Evolutionary conservation across 1,140 invertebrate genomes (phyloP).

Genomic region (Zelostemma sp.): DNA sequence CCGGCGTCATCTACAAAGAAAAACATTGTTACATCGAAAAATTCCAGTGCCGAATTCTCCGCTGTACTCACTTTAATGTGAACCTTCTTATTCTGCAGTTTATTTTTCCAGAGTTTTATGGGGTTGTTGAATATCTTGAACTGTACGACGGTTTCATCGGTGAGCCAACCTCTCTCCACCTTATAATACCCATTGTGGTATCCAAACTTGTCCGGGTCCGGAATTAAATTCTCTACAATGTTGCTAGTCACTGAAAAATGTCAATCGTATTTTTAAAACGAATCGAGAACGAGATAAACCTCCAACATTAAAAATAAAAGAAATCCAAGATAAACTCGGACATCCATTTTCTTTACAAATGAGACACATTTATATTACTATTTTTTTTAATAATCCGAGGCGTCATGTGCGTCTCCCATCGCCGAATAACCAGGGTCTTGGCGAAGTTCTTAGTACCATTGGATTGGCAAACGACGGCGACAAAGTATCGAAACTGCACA

Average conservation of each 20-base stretch:
- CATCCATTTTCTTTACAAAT: too few species aligned
- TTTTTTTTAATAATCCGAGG: conserved; percentile 74
- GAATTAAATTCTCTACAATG: conserved; percentile 49
- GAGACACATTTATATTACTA: too few species aligned
- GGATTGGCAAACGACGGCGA: conserved; percentile 71
- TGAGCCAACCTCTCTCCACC: conserved; percentile 89
- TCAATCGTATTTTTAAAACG: too few species aligned
- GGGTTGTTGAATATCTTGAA: conserved; percentile 89
- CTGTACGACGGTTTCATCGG: conserved; percentile 86
- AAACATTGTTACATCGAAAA: conserved; percentile 46
- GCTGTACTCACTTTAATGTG: conserved; percentile 73
- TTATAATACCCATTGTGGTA: conserved; percentile 74
- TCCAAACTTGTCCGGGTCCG: conserved; percentile 75
- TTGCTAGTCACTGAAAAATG: conserved; percentile 61
- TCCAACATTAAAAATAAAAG: too few species aligned
- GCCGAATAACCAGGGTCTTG: conserved; percentile 77
- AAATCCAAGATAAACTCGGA: too few species aligned
- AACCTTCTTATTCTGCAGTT: conserved; percentile 78
- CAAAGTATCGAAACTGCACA: conserved; percentile 84
- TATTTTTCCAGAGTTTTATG: conserved; percentile 85
- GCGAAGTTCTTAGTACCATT: conserved; percentile 68
- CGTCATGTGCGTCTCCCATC: conserved; percentile 86
- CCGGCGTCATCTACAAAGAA: conserved; percentile 78
- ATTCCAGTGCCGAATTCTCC: too few species aligned
- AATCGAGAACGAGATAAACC: too few species aligned